These are phyloP conservation scores for Coregonus clupeaformis DNA, from an alignment of 2,113 vertebrate species.

Conservation along the genomic window DNA sequence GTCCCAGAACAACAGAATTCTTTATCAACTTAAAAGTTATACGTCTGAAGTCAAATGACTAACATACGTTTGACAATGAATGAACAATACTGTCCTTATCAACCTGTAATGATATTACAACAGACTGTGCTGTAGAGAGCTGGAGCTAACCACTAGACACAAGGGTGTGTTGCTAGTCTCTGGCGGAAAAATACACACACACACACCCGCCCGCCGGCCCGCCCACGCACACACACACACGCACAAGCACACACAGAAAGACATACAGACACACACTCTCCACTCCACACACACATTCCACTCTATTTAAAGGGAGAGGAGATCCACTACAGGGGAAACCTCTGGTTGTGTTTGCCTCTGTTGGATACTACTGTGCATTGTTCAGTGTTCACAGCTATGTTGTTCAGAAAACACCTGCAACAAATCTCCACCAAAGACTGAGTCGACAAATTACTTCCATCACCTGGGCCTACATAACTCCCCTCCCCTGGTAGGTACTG, in stretches of 20 bases:
- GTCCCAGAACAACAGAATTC: neutral
- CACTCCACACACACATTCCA: conserved; percentile 57
- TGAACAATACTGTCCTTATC: conserved; percentile 27
- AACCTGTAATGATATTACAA: conserved; percentile 17
- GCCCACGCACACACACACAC: no score
- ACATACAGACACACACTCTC: conserved; percentile 39
- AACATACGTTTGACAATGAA: neutral
- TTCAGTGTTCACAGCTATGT: conserved; percentile 10
- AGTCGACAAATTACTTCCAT: neutral
- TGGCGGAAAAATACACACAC: neutral
- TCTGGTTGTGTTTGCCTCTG: conserved; percentile 42
- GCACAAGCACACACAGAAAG: no score
- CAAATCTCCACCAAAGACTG: no score
- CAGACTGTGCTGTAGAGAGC: conserved; percentile 30
- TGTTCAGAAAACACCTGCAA: conserved; percentile 18
- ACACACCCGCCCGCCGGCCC: conserved; percentile 40
- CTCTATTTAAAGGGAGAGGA: conserved; percentile 64
- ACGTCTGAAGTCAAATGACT: neutral
- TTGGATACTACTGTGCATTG: conserved; percentile 40
- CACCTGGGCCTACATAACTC: neutral
- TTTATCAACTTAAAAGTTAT: neutral
- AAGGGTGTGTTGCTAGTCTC: conserved; percentile 48
- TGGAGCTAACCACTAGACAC: conserved; percentile 48
- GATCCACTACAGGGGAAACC: conserved; percentile 40
- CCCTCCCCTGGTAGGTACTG: neutral